These are phyloP conservation scores for Desmophyllum pertusum DNA, from an alignment of 92 coral and sea anemone species.

Conservation along the genomic window DNA sequence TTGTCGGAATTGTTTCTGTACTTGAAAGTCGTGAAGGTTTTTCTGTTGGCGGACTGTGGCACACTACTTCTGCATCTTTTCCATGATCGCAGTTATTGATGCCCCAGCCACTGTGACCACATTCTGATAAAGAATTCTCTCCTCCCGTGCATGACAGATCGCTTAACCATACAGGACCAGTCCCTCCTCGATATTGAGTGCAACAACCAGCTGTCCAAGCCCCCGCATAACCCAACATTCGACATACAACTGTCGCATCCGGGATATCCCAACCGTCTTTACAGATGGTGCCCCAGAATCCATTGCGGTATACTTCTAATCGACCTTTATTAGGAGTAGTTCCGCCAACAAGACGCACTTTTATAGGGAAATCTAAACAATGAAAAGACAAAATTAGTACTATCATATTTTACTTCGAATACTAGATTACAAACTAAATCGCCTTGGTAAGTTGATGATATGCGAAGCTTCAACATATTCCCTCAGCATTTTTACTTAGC, in stretches of 20 bases:
- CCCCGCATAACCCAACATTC: conserved; percentile 71
- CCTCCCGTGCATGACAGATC: conserved; percentile 63
- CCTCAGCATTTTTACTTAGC: too few species aligned
- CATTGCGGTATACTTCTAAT: conserved; percentile 73
- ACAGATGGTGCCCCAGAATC: conserved; percentile 80
- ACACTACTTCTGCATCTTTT: conserved; percentile 74
- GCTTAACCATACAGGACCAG: conserved; percentile 68
- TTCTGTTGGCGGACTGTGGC: conserved; percentile 33
- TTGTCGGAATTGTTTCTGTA: background rate
- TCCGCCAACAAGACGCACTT: conserved; percentile 54
- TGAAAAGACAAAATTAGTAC: background rate
- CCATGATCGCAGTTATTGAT: conserved; percentile 52
- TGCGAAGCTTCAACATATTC: background rate
- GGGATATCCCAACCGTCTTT: conserved; percentile 63
- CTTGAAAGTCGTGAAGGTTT: conserved; percentile 16
- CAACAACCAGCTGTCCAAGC: conserved; percentile 52
- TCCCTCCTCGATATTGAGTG: conserved; percentile 48
- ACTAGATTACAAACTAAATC: background rate
- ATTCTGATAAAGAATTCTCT: conserved; percentile 54
- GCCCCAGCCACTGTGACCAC: conserved; percentile 63
- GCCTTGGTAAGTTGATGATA: background rate
- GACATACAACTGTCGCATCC: conserved; percentile 72
- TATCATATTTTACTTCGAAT: background rate
- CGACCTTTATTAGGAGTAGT: conserved; percentile 58
- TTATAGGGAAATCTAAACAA: conserved; percentile 42